phyloP scores from a whole-genome alignment of 2,888 invertebrate genomes.

The Spicauda simplicius region DNA sequence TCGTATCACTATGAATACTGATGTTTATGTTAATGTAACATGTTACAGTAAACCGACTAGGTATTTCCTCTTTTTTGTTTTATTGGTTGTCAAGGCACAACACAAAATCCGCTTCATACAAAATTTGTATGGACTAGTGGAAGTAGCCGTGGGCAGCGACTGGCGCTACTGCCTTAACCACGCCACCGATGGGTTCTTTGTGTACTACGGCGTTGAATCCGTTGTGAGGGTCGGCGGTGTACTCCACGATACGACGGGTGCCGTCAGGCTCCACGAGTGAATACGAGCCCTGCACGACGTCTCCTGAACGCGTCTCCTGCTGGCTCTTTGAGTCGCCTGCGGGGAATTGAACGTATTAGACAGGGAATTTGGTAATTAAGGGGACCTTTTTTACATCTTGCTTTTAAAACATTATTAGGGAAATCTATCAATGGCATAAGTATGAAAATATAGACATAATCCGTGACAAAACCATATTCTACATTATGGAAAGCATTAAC shows the following conservation, averaged over 20 bases:
- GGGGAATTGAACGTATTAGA: not conserved
- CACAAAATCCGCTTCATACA: constrained; percentile 43
- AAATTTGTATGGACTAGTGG: constrained; percentile 31
- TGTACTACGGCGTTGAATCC: constrained; percentile 88
- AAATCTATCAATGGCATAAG: too few relatives aligned
- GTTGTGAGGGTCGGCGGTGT: constrained; percentile 87
- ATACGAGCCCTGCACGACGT: constrained; percentile 87
- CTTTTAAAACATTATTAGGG: too few relatives aligned
- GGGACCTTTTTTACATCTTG: too few relatives aligned
- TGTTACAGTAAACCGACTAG: not conserved
- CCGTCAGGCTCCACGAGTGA: constrained; percentile 87
- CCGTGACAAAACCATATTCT: too few relatives aligned
- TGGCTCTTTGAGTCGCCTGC: constrained; percentile 79
- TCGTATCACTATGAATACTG: not conserved
- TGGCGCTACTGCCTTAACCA: constrained; percentile 73
- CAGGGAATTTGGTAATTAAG: not conserved
- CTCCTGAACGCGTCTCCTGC: constrained; percentile 84
- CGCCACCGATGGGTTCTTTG: constrained; percentile 82
- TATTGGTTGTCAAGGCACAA: not conserved
- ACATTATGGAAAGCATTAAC: not conserved
- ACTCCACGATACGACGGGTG: constrained; percentile 86
- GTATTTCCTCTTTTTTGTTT: too few relatives aligned
- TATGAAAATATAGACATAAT: too few relatives aligned
- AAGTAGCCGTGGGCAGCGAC: constrained; percentile 59
- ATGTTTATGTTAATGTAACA: not conserved